Evolutionary conservation across 2,888 invertebrate genomes (phyloP).

Genomic region (Slavum lentiscoides): DNA sequence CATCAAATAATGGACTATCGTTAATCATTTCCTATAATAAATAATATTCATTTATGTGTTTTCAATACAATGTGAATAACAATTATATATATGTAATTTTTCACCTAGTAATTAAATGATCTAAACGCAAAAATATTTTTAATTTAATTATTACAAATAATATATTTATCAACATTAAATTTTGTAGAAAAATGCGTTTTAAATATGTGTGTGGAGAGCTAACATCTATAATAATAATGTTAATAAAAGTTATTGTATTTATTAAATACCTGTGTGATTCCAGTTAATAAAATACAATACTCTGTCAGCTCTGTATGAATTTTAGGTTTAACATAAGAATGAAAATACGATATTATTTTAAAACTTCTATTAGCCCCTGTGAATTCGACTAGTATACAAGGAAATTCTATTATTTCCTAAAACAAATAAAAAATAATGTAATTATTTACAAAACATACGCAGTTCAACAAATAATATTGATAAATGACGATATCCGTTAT

Average conservation of each 20-base stretch:
- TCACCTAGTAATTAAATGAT: too few relatives aligned
- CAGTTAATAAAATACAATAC: constrained; percentile 32
- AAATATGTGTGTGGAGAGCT: too few relatives aligned
- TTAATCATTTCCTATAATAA: constrained; percentile 7
- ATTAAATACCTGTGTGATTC: constrained; percentile 34
- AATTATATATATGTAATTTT: neutral
- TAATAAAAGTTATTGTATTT: neutral
- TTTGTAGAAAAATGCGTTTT: too few relatives aligned
- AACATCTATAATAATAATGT: neutral
- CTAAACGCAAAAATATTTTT: too few relatives aligned
- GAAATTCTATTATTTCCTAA: constrained; percentile 49
- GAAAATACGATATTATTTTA: constrained; percentile 26
- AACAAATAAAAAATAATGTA: constrained; percentile 7
- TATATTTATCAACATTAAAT: too few relatives aligned
- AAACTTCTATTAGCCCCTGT: neutral
- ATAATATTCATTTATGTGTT: neutral
- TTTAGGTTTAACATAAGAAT: constrained; percentile 39
- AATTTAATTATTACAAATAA: too few relatives aligned
- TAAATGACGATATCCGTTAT: too few relatives aligned
- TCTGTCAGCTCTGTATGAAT: constrained; percentile 26
- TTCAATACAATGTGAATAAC: too few relatives aligned
- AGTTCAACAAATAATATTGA: too few relatives aligned
- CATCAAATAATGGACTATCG: constrained; percentile 28
- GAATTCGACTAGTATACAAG: constrained; percentile 25
- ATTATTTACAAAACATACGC: neutral